These are phyloP conservation scores for Drosophila mimica DNA, from an alignment of 2,888 invertebrate species.

Conservation along the genomic window DNA sequence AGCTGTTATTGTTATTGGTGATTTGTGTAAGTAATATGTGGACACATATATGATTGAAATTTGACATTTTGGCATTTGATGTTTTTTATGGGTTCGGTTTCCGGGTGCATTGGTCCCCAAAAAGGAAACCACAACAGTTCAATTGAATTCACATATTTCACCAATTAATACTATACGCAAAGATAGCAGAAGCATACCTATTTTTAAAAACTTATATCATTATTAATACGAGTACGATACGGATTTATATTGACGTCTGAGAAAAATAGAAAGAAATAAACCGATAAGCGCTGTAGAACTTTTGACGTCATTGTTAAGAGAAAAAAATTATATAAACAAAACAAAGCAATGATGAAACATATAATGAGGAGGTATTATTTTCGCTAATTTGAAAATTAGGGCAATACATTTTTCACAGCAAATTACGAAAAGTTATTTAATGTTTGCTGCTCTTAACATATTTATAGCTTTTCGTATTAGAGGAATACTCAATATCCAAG, in stretches of 20 bases:
- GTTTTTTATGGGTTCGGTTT: constrained; percentile 36
- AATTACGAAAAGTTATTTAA: constrained; percentile 21
- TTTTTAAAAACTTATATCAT: constrained; percentile 63
- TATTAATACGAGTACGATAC: constrained; percentile 11
- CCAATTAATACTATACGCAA: constrained; percentile 21
- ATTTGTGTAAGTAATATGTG: constrained; percentile 40
- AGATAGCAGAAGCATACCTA: constrained; percentile 39
- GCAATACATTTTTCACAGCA: background rate
- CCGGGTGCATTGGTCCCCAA: constrained; percentile 18
- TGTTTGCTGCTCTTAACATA: constrained; percentile 4
- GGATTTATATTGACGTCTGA: constrained; percentile 4
- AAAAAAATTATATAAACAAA: background rate
- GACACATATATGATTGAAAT: constrained; percentile 55
- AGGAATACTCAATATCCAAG: constrained; percentile 20
- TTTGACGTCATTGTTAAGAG: constrained; percentile 57
- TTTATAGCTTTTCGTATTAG: constrained; percentile 7
- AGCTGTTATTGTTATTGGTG: constrained; percentile 12
- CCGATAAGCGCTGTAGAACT: constrained; percentile 43
- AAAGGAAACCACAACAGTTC: constrained; percentile 6
- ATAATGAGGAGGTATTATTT: constrained; percentile 2
- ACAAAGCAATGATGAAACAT: constrained; percentile 1
- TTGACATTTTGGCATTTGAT: constrained; percentile 68
- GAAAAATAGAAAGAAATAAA: constrained; percentile 16
- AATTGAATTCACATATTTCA: constrained; percentile 19
- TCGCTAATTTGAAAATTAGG: constrained; percentile 29